Evolutionary conservation across 2,797 vertebrate genomes (phyloP).

Genomic region (Florisuga fusca): DNA sequence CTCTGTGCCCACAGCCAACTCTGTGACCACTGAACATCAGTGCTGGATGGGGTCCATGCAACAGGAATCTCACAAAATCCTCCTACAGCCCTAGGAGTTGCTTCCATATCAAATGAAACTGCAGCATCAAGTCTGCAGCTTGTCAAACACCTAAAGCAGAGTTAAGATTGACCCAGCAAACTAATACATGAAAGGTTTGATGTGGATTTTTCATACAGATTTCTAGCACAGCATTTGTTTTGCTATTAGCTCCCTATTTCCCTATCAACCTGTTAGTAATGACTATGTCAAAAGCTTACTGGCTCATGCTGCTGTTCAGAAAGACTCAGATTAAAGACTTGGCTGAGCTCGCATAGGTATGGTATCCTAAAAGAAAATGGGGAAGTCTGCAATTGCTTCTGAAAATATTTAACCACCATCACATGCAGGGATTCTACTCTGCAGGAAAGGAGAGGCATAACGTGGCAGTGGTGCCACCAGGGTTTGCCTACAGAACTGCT

Average conservation of each 20-base stretch:
- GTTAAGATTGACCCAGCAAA: background rate
- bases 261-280: background rate
- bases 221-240: background rate
- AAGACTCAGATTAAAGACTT: background rate
- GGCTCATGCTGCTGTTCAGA: background rate
- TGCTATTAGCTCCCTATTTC: background rate
- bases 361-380: background rate
- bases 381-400: background rate
- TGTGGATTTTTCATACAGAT: background rate
- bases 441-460: background rate
- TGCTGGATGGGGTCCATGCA: rapidly evolving
- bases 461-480: background rate
- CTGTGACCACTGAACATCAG: rapidly evolving
- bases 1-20: rapidly evolving
- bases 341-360: background rate
- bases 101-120: background rate
- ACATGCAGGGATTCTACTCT: background rate
- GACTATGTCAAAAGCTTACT: background rate
- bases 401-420: background rate
- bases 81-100: background rate
- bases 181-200: background rate
- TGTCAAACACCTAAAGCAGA: background rate
- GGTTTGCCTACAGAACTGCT: background rate
- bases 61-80: background rate
- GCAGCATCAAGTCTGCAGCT: background rate